These are phyloP conservation scores for Habropoda laboriosa DNA, from an alignment of 1,140 invertebrate genomes.

Conservation along the genomic window DNA sequence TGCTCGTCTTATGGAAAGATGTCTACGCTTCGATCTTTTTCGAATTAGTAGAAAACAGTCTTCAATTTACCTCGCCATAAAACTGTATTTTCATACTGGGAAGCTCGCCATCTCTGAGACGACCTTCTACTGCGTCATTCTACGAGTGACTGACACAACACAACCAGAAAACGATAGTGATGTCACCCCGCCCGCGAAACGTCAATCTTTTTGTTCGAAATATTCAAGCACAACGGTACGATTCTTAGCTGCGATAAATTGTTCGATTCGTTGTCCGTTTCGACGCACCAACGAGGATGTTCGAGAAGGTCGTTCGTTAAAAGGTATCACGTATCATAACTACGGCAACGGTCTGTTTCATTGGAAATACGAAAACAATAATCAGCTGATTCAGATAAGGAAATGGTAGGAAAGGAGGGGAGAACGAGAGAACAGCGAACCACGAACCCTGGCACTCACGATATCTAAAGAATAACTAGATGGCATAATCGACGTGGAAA, in stretches of 20 bases:
- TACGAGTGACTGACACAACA: constrained; percentile 74
- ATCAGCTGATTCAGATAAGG: constrained; percentile 72
- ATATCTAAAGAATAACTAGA: constrained; percentile 1
- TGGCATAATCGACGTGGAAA: neutral
- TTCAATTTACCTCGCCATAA: constrained; percentile 68
- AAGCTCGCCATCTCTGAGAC: constrained; percentile 65
- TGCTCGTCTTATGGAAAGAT: neutral
- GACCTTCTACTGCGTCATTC: constrained; percentile 78
- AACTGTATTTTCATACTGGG: constrained; percentile 72
- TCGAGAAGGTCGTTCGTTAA: constrained; percentile 16
- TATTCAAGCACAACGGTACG: constrained; percentile 4
- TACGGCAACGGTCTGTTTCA: constrained; percentile 33
- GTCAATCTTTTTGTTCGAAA: constrained; percentile 49
- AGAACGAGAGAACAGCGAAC: constrained; percentile 22
- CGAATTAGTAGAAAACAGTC: neutral
- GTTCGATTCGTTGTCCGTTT: neutral
- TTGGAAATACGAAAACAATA: constrained; percentile 73
- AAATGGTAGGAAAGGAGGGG: constrained; percentile 36
- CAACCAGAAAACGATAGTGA: constrained; percentile 68
- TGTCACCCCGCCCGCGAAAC: constrained; percentile 68
- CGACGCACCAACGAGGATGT: constrained; percentile 9
- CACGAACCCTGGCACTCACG: neutral
- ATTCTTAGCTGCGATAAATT: neutral
- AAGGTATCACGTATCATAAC: constrained; percentile 43
- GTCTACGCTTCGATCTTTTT: neutral